These are phyloP conservation scores for Tragopan temminckii DNA, from an alignment of 2,797 vertebrate species.

Conservation along the genomic window DNA sequence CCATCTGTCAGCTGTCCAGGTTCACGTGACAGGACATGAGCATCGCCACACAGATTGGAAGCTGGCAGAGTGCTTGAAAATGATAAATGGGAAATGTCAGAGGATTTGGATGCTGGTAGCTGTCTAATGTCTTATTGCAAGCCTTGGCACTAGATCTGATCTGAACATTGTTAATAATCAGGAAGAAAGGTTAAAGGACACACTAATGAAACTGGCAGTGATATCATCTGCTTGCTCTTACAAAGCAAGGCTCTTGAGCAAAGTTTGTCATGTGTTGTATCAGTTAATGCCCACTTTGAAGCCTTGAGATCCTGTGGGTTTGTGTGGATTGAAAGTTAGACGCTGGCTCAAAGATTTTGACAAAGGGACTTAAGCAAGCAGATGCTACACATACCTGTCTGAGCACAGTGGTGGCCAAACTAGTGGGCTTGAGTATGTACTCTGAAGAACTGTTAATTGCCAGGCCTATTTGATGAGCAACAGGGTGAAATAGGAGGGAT, in stretches of 20 bases:
- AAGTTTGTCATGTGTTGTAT: background rate
- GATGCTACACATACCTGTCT: rapidly evolving
- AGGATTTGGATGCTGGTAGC: background rate
- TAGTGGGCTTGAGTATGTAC: rapidly evolving
- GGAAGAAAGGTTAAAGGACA: background rate
- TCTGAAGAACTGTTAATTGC: background rate
- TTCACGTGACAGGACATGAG: background rate
- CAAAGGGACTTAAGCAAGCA: background rate
- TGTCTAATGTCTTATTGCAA: background rate
- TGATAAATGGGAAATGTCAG: background rate
- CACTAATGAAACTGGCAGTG: background rate
- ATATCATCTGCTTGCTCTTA: background rate
- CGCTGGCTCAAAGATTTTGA: background rate
- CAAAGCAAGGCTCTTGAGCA: background rate
- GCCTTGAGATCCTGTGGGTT: background rate
- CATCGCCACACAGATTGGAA: background rate
- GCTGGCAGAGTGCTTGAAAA: background rate
- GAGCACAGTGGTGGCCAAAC: rapidly evolving
- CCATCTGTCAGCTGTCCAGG: conserved; percentile 40
- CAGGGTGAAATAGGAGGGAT: background rate
- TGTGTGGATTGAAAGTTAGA: background rate
- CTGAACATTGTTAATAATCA: background rate
- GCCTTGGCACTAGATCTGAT: background rate
- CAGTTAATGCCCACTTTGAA: background rate
- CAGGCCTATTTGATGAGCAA: background rate